Conservation (phyloP, 2,113 vertebrate genomes). For the Pterocles orientalis region DNA sequence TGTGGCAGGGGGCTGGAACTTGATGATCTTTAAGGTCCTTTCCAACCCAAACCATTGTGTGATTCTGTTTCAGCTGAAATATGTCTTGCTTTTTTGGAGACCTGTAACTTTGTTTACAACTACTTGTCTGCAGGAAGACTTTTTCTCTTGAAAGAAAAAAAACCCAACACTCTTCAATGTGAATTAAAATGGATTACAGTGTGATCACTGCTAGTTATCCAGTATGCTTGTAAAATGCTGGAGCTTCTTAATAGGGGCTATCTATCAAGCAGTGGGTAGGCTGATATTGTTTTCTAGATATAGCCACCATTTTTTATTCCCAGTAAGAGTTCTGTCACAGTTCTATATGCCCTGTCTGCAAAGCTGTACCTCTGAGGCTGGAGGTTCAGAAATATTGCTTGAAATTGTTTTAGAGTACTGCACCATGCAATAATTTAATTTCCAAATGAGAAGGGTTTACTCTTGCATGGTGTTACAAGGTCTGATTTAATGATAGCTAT, state of each 20-base stretch:
- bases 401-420: neutral
- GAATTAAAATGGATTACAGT: neutral
- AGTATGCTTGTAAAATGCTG: neutral
- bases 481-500: neutral
- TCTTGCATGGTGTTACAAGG: rapidly evolving
- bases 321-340: neutral
- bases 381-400: neutral
- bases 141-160: neutral
- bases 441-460: neutral
- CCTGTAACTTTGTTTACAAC: neutral
- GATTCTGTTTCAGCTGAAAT: neutral
- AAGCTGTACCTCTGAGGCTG: neutral
- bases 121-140: neutral
- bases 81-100: neutral
- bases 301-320: neutral
- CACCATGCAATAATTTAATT: neutral
- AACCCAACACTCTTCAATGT: neutral
- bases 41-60: too few relatives aligned
- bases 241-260: neutral
- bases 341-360: neutral
- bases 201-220: neutral
- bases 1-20: too few relatives aligned
- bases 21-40: too few relatives aligned
- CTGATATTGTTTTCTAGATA: neutral
- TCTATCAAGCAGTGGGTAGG: neutral